Conservation (phyloP, 2,888 invertebrate species). For the Synergus gifuensis region DNA sequence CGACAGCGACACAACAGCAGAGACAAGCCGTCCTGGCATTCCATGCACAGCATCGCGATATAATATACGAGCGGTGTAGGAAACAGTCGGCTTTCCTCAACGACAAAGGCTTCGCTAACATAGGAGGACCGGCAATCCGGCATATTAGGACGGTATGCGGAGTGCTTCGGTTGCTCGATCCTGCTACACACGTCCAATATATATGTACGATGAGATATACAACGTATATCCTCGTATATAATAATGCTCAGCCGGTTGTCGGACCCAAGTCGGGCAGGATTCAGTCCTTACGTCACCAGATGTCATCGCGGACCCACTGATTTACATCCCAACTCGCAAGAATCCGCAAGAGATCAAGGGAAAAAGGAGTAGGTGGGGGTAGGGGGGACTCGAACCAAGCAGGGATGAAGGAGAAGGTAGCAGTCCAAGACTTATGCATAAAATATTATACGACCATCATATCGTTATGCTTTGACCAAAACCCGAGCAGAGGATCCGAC, state of each 20-base stretch:
- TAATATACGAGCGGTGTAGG: slow-evolving; percentile 74
- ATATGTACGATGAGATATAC: slow-evolving; percentile 43
- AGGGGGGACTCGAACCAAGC: neutral
- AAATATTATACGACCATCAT: slow-evolving; percentile 73
- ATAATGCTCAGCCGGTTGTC: slow-evolving; percentile 50
- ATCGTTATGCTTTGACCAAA: slow-evolving; percentile 69
- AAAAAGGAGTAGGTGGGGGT: slow-evolving; percentile 42
- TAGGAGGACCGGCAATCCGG: slow-evolving; percentile 71
- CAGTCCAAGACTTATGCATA: slow-evolving; percentile 64
- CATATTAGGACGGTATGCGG: slow-evolving; percentile 76
- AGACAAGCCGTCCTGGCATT: slow-evolving; percentile 61
- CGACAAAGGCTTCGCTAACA: slow-evolving; percentile 71
- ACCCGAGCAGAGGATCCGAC: slow-evolving; percentile 57
- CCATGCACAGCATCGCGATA: slow-evolving; percentile 70
- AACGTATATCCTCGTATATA: slow-evolving; percentile 56
- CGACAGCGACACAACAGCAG: slow-evolving; percentile 48
- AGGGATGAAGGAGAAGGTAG: slow-evolving; percentile 42
- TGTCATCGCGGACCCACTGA: slow-evolving; percentile 71
- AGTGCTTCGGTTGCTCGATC: slow-evolving; percentile 52
- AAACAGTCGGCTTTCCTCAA: slow-evolving; percentile 72
- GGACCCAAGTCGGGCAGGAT: slow-evolving; percentile 51
- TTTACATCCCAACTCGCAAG: slow-evolving; percentile 68
- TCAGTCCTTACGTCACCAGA: slow-evolving; percentile 70
- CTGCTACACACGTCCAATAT: slow-evolving; percentile 31
- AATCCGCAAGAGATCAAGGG: slow-evolving; percentile 50